Percentiles rank a stretch among this genome's conserved stretches.
Conservation (phyloP, 1,140 invertebrate genomes). For the Bombus soroeensis region DNA sequence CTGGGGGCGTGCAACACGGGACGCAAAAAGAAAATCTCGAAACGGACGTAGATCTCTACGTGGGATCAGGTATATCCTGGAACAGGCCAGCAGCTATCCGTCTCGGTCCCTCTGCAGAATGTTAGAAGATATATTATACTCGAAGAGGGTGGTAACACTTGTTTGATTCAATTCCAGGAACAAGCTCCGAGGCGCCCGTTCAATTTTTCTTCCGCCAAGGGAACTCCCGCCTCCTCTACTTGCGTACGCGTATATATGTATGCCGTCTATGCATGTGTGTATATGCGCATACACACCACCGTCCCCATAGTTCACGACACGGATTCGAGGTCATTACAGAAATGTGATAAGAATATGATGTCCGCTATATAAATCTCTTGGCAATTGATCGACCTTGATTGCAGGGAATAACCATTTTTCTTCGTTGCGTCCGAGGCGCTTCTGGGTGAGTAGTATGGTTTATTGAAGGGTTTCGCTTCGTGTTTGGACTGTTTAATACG, state of each 20-base stretch:
- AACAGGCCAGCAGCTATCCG: slow-evolving; percentile 67
- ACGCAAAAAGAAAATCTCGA: slow-evolving; percentile 62
- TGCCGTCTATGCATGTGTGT: too few relatives aligned
- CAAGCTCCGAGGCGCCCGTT: slow-evolving; percentile 67
- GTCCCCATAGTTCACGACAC: slow-evolving; percentile 8
- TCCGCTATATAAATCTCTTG: not conserved
- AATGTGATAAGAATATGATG: slow-evolving; percentile 22
- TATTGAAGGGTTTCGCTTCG: not conserved
- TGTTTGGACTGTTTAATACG: too few relatives aligned
- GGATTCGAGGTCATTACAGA: slow-evolving; percentile 37
- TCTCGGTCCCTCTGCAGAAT: slow-evolving; percentile 70
- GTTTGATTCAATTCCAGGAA: slow-evolving; percentile 79
- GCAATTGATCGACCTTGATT: slow-evolving; percentile 26
- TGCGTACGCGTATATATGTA: too few relatives aligned
- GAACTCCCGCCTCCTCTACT: slow-evolving; percentile 40
- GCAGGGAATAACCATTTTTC: not conserved
- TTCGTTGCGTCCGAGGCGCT: not conserved
- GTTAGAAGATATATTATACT: slow-evolving; percentile 75
- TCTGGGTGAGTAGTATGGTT: not conserved
- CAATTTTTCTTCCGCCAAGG: slow-evolving; percentile 72
- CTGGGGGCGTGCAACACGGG: slow-evolving; percentile 47
- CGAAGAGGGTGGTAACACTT: slow-evolving; percentile 76
- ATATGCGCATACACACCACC: too few relatives aligned
- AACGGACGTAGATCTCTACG: slow-evolving; percentile 54
- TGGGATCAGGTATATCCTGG: slow-evolving; percentile 70